Evolutionary conservation across 2,888 invertebrate genomes (phyloP), one percentile per base, ranked within the genome.

Genomic region (Agrotis ipsilon): DNA sequence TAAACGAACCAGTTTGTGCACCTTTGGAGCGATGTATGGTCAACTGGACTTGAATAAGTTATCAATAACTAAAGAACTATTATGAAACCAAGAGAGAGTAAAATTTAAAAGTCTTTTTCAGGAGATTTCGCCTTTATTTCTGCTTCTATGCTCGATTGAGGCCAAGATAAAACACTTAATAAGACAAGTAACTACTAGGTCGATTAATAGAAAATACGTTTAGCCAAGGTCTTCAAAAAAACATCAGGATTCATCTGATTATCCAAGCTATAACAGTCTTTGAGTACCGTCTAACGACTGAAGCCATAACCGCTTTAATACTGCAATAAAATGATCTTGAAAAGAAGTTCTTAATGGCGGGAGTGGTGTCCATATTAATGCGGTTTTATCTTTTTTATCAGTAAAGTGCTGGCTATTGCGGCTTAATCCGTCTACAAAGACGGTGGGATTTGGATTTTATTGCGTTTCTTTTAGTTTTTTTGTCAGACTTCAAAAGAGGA

Each of bases 241-340:
- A n/a, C 27, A 70, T 69, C 4, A 48, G 27, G 48, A 64, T 49
- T 59, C 46, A 54, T 69, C 13, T 21, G 32, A 57, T 51, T 39
- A 57, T 32, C 32, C 9, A 18, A 3, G 39, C 57, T 46, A 39
- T 58, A 58, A 66, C 27, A 60, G 9, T 39, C 2, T 18, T 32
- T 55, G 59, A 60, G 27, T n/a, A 70, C 21, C 3, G 9, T 18
- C 18, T 49, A 61, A 52, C 51, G 67, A 45, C 60, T 68, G 5
- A 51, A 79, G 65, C 48, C 49, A 46, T 77, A 67, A 64, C 43
- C 46, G 16, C 27, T 65, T 77, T 63, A 74, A 66, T 78, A 13
- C 45, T 45, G 68, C 45, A 65, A 68, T 78, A 78, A 78, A 78
- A 55, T 48, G 43, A 78, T 73, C 62, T 74, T 63, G 54, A 71